Evolutionary conservation across 2,888 invertebrate species (phyloP), one percentile per base, ranked within the genome.

Genomic region (Amphipoea lucens): DNA sequence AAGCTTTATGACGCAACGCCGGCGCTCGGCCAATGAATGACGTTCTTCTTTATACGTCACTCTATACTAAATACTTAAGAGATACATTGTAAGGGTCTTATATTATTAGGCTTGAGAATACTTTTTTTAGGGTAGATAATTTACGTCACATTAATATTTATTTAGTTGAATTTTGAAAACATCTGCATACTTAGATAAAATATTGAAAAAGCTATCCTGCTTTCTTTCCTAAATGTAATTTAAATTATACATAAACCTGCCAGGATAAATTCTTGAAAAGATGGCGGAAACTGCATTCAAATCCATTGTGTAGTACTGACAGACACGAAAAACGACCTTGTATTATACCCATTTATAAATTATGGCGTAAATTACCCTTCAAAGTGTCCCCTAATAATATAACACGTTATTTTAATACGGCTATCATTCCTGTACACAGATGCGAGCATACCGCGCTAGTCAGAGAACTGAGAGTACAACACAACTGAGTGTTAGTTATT

Each of bases 41-140:
- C 54, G 4, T 66, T 48, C 9, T 9, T n/a, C 11, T 75, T 60
- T 6, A n/a, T 5, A 23, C 23, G 36, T 62, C 81, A 81, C 85
- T 81, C 81, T 20, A 71, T 71, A 85, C 81, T 81, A 85, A 85
- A 66, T 51, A 81, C 85, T 81, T 65, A 14, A 2, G 7, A 79
- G 60, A 80, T 66, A 81, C 42, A 69, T 36, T 45, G 1, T 7
- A 12, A n/a, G 0, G 4, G 20, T 67, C 45, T 23, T 48, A 71
- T 9, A 81, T 68, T 81, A 82, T 72, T 81, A 74, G 54, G 36
- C 6, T 51, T 40, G 36, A 0, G 57, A 68, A 85, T 63, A 81
- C 70, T 45, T 20, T 54, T 51, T 20, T 48, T 29, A 20, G 5
- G 11, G 0, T 23, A 2, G 12, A 29, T 11, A 51, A 57, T 70